phyloP scores from a whole-genome alignment of 2,797 vertebrate genomes.

The Hydrocynus forskahlii region DNA sequence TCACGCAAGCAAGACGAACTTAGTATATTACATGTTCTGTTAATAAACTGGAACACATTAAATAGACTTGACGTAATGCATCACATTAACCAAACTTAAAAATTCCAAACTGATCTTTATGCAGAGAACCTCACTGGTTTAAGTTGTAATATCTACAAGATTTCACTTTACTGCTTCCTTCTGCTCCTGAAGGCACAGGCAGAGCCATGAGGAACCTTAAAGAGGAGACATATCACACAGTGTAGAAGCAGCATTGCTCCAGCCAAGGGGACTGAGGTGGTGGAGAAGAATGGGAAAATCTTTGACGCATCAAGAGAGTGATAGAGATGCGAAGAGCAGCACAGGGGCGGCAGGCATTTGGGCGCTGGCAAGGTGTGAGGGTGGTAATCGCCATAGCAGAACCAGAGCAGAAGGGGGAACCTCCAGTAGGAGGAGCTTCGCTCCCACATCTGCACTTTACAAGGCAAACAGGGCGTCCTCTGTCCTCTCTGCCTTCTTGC shows the following conservation, averaged over 20 bases:
- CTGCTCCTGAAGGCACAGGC: slow-evolving; percentile 14
- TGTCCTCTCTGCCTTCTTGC: slow-evolving; percentile 89
- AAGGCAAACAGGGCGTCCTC: slow-evolving; percentile 96
- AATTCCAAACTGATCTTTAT: background rate
- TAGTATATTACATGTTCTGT: slow-evolving; percentile 52
- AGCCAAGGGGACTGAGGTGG: slow-evolving; percentile 58
- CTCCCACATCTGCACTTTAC: slow-evolving; percentile 66
- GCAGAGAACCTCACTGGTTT: slow-evolving; percentile 10
- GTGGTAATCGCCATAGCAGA: slow-evolving; percentile 47
- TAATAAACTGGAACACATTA: slow-evolving; percentile 23
- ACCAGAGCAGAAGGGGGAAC: slow-evolving; percentile 20
- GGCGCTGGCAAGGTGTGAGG: slow-evolving; percentile 53
- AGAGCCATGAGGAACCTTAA: slow-evolving; percentile 9
- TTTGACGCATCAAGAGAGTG: slow-evolving; percentile 65
- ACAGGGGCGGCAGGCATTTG: slow-evolving; percentile 61
- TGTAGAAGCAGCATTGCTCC: slow-evolving; percentile 58
- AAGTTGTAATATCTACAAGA: background rate
- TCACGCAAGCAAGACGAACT: slow-evolving; percentile 46
- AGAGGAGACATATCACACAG: slow-evolving; percentile 42
- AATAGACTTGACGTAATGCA: background rate
- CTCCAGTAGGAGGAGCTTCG: background rate
- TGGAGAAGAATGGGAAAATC: slow-evolving; percentile 57
- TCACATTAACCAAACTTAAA: background rate
- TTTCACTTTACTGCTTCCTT: slow-evolving; percentile 1
- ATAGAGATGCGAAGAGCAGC: slow-evolving; percentile 58